Conservation (phyloP, 37 sponge, comb jelly and placozoan genomes). For the Hexactinellida sp. region DNA sequence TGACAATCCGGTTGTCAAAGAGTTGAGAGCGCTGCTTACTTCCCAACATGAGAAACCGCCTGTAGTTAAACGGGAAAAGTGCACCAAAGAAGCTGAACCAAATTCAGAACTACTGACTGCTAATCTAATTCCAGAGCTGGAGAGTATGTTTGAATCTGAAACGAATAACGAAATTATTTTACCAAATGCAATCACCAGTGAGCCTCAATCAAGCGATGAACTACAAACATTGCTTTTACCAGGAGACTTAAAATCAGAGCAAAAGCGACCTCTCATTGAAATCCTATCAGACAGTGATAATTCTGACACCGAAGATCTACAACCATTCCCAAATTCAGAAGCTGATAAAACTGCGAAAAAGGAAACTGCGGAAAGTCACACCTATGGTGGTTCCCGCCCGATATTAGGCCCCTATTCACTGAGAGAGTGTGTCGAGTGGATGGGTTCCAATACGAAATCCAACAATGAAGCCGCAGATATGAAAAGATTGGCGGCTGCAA, state of each 20-base stretch:
- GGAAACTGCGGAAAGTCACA: neutral
- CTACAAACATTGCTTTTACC: neutral
- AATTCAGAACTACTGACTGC: neutral
- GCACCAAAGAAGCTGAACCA: neutral
- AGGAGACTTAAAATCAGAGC: neutral
- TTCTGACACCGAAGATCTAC: neutral
- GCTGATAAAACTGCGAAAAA: neutral
- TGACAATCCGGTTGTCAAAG: neutral
- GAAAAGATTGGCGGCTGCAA: neutral
- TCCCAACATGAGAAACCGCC: conserved; percentile 2
- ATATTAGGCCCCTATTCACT: neutral
- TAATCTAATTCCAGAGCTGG: neutral
- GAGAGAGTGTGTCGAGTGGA: neutral
- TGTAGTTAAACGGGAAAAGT: neutral
- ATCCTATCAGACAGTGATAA: neutral
- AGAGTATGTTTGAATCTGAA: neutral
- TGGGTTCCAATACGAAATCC: neutral
- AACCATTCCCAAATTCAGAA: too few species aligned
- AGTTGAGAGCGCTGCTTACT: neutral
- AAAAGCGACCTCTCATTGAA: neutral
- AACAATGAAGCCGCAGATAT: too few species aligned
- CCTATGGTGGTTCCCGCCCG: neutral
- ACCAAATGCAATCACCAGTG: neutral
- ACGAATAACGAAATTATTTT: neutral
- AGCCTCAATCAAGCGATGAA: neutral